Percentiles rank a stretch among this genome's conserved stretches.
Evolutionary conservation across 2,797 vertebrate genomes (phyloP).

Genomic region (Octomys mimax): DNA sequence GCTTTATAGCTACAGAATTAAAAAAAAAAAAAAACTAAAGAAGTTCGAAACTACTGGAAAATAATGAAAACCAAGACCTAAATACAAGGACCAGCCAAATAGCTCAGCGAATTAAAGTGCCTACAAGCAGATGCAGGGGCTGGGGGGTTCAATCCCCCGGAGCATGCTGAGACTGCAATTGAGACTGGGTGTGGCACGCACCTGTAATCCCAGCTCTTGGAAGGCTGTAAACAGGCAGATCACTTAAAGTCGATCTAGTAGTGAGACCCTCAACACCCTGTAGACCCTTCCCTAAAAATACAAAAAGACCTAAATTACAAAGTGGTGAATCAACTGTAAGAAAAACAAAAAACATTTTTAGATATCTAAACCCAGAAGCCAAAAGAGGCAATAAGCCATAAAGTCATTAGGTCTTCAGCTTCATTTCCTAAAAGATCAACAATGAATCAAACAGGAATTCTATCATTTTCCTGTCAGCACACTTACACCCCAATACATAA

Average conservation of each 20-base stretch:
- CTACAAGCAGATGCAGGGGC: too few species aligned
- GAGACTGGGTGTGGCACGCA: too few species aligned
- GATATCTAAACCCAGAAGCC: not conserved
- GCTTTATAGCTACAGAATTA: slow-evolving; percentile 26
- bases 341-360: slow-evolving; percentile 25
- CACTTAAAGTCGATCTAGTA: too few species aligned
- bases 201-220: too few species aligned
- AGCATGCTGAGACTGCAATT: too few species aligned
- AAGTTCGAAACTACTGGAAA: slow-evolving; percentile 31
- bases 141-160: too few species aligned
- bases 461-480: slow-evolving; percentile 1
- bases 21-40: too few species aligned
- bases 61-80: slow-evolving; percentile 24
- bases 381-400: slow-evolving; percentile 41
- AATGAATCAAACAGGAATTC: slow-evolving; percentile 41
- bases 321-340: not conserved
- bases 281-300: too few species aligned
- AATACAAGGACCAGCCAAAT: not conserved
- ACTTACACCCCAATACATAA: not conserved
- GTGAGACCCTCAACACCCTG: too few species aligned
- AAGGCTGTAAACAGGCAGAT: too few species aligned
- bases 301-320: not conserved
- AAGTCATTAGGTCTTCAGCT: slow-evolving; percentile 20
- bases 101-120: too few species aligned
- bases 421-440: slow-evolving; percentile 29